A percentile compares a stretch with the other conserved stretches of the same genome.
Evolutionary conservation across 2,113 vertebrate species (phyloP).

Genomic region (Acanthisitta chloris): DNA sequence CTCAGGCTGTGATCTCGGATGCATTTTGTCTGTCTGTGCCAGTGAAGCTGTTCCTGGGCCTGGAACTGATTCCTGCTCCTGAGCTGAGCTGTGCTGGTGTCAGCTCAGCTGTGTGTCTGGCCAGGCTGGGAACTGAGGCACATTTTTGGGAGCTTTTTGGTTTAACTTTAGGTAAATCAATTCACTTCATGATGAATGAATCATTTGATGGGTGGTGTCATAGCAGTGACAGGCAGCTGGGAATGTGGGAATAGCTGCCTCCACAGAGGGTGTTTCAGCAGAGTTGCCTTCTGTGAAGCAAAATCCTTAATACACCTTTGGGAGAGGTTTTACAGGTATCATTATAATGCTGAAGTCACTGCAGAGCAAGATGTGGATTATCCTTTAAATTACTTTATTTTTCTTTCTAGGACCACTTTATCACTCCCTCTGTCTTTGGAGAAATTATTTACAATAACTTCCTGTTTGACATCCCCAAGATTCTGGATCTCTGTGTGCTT

Average conservation of each 20-base stretch:
- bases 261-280: background rate
- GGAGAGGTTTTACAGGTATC: background rate
- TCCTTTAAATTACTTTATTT: background rate
- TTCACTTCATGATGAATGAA: background rate
- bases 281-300: background rate
- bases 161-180: background rate
- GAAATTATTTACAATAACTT: slow-evolving; percentile 96
- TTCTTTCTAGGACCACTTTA: slow-evolving; percentile 84
- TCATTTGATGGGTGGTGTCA: background rate
- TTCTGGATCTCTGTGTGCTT: slow-evolving; percentile 93
- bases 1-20: background rate
- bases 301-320: background rate
- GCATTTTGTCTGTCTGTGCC: background rate
- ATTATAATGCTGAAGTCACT: background rate
- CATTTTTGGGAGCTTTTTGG: background rate
- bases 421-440: slow-evolving; percentile 90
- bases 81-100: background rate
- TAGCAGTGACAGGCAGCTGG: background rate
- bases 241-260: background rate
- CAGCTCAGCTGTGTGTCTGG: background rate
- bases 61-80: background rate
- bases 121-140: background rate
- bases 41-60: background rate
- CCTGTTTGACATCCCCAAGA: slow-evolving; percentile 96
- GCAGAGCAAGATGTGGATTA: background rate